phyloP scores from a whole-genome alignment of 2,113 vertebrate genomes.

The Hyaena hyaena region DNA sequence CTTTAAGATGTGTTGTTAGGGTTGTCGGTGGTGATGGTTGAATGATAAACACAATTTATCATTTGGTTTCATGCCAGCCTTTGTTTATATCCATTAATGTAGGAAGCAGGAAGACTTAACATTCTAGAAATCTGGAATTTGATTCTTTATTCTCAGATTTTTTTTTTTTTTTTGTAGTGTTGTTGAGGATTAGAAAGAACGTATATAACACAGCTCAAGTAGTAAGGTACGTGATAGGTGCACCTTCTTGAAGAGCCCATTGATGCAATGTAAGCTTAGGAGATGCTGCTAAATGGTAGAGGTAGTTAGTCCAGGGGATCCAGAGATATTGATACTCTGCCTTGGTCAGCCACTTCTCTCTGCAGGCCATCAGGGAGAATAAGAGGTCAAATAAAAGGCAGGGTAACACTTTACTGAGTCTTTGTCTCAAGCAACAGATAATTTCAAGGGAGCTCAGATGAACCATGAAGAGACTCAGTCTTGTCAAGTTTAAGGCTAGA shows the following conservation, averaged over 20 bases:
- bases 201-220: not conserved
- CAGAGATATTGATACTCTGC: not conserved
- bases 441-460: not conserved
- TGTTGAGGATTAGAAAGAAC: not conserved
- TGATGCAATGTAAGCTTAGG: not conserved
- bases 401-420: not conserved
- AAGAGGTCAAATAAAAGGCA: not conserved
- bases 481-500: not conserved
- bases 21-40: not conserved
- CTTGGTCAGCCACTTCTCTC: not conserved
- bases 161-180: not conserved
- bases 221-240: fast-evolving
- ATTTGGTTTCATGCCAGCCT: not conserved
- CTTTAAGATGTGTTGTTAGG: not conserved
- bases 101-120: not conserved
- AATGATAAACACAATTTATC: not conserved
- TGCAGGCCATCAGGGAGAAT: not conserved
- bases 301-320: not conserved
- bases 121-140: not conserved
- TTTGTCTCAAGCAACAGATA: not conserved
- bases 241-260: not conserved
- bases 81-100: not conserved
- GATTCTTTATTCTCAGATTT: not conserved
- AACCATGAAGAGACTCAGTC: not conserved
- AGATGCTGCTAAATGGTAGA: not conserved